phyloP scores from a whole-genome alignment of 2,888 invertebrate species.

The Carpatolechia fugitivella region DNA sequence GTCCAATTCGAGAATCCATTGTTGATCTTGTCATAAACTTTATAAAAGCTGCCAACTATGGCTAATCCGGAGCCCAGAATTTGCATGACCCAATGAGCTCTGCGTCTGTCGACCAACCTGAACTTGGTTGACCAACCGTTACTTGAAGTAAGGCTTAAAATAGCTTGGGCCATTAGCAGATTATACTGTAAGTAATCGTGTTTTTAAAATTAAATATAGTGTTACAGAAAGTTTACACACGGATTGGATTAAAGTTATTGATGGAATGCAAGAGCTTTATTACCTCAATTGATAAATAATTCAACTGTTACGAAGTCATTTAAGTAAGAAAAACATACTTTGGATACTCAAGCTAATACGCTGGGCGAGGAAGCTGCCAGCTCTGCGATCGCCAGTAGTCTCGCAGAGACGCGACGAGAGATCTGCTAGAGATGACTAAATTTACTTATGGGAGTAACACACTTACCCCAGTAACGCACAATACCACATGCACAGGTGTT shows the following conservation, averaged over 20 bases:
- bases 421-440: too few species aligned
- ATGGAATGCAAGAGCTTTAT: too few species aligned
- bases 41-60: slow-evolving; percentile 39
- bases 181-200: slow-evolving; percentile 45
- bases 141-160: slow-evolving; percentile 38
- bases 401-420: too few species aligned
- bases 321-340: too few species aligned
- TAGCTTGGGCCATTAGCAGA: slow-evolving; percentile 48
- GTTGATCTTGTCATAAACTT: slow-evolving; percentile 37
- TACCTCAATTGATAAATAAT: background rate
- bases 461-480: slow-evolving; percentile 33
- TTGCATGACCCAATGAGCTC: slow-evolving; percentile 47
- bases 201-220: too few species aligned
- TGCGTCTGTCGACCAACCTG: slow-evolving; percentile 35
- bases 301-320: too few species aligned
- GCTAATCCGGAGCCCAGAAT: slow-evolving; percentile 41
- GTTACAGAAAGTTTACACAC: too few species aligned
- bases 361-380: too few species aligned
- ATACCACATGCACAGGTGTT: slow-evolving; percentile 25
- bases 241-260: too few species aligned
- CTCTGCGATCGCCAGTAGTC: too few species aligned
- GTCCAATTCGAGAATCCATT: slow-evolving; percentile 39
- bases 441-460: too few species aligned
- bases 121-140: slow-evolving; percentile 45
- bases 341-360: too few species aligned